phyloP scores from a whole-genome alignment of 2,888 invertebrate species.

The Papilio elwesi region DNA sequence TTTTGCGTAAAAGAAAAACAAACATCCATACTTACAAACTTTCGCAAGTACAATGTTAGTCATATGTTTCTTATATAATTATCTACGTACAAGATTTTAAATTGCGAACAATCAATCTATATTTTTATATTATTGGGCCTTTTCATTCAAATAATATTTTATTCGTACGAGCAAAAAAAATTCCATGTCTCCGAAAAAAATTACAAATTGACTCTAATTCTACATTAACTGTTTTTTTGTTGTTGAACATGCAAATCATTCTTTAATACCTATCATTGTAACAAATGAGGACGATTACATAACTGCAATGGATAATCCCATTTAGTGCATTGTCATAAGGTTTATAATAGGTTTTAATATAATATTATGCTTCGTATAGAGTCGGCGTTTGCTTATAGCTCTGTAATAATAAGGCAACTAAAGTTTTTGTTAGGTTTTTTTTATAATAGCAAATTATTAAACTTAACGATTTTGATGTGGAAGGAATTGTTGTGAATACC shows the following conservation, averaged over 20 bases:
- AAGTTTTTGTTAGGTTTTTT: slow-evolving; percentile 36
- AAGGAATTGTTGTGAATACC: background rate
- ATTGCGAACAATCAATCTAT: background rate
- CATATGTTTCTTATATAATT: too few relatives aligned
- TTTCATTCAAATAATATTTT: slow-evolving; percentile 17
- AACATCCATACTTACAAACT: too few relatives aligned
- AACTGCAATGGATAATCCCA: background rate
- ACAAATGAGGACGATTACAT: slow-evolving; percentile 3
- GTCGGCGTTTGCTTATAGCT: slow-evolving; percentile 33
- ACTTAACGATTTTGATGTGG: background rate
- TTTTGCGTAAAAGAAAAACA: too few relatives aligned
- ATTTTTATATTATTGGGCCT: background rate
- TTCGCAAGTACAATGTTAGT: too few relatives aligned
- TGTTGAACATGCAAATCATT: slow-evolving; percentile 39
- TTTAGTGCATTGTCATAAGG: slow-evolving; percentile 9
- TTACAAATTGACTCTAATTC: slow-evolving; percentile 39
- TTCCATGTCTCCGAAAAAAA: slow-evolving; percentile 14
- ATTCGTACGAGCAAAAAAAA: slow-evolving; percentile 6
- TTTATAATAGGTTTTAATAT: background rate
- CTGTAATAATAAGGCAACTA: slow-evolving; percentile 34
- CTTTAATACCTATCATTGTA: slow-evolving; percentile 39
- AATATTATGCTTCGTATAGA: slow-evolving; percentile 3
- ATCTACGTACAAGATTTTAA: too few relatives aligned
- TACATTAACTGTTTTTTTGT: slow-evolving; percentile 29
- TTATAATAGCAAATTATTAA: slow-evolving; percentile 9